phyloP scores from a whole-genome alignment of 2,797 vertebrate species.

The Pelodytes ibericus region DNA sequence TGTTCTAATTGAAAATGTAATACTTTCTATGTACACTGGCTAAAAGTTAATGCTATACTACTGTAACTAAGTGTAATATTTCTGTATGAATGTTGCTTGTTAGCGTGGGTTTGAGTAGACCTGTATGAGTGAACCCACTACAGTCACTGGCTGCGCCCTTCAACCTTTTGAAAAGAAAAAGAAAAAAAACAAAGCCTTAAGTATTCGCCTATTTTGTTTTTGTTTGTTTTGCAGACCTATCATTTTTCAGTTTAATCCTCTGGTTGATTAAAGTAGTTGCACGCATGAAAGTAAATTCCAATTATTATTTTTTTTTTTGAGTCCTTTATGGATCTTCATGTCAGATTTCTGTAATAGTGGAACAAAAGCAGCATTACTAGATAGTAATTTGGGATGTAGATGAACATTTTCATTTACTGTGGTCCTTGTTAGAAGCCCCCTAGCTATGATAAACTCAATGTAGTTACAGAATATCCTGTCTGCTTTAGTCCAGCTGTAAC shows the following conservation, averaged over 20 bases:
- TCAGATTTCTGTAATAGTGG: neutral
- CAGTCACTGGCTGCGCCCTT: constrained; percentile 80
- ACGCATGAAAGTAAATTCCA: constrained; percentile 10
- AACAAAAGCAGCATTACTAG: constrained; percentile 19
- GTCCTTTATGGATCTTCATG: neutral
- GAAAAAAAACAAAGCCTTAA: constrained; percentile 92
- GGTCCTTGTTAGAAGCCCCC: too few relatives aligned
- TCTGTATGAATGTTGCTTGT: constrained; percentile 83
- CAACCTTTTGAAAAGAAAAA: constrained; percentile 83
- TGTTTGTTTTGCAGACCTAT: constrained; percentile 59
- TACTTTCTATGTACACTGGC: constrained; percentile 98
- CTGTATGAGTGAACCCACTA: constrained; percentile 79
- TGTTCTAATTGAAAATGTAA: constrained; percentile 73
- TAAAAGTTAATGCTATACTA: constrained; percentile 94
- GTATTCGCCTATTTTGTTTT: constrained; percentile 78
- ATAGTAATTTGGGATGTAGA: neutral
- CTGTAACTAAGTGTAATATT: constrained; percentile 93
- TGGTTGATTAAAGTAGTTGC: constrained; percentile 11
- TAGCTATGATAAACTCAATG: too few relatives aligned
- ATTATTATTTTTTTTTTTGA: neutral
- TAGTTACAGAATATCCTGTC: neutral
- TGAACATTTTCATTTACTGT: too few relatives aligned
- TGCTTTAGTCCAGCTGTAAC: neutral
- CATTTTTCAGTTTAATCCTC: constrained; percentile 19
- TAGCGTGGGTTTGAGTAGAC: constrained; percentile 77